Evolutionary conservation across 2,888 invertebrate genomes (phyloP).

Genomic region (Fragum fragum): DNA sequence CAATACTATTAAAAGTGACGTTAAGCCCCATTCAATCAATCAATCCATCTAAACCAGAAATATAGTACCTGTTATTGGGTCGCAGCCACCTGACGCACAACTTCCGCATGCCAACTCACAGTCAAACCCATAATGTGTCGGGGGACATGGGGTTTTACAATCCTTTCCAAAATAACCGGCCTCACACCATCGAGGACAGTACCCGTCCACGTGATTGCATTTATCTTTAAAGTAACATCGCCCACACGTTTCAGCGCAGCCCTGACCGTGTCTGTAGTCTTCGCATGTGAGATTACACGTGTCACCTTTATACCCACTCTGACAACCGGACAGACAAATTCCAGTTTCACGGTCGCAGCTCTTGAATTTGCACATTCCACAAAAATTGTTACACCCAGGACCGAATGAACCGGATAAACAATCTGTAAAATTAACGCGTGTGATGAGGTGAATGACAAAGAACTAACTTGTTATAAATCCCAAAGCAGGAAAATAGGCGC

Average conservation of each 20-base stretch:
- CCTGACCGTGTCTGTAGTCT: slow-evolving; percentile 12
- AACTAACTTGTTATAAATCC: no score
- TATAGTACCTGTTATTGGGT: slow-evolving; percentile 16
- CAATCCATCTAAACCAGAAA: no score
- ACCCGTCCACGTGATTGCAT: slow-evolving; percentile 43
- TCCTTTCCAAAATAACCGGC: slow-evolving; percentile 42
- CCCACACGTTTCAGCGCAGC: slow-evolving; percentile 1
- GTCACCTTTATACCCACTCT: neutral
- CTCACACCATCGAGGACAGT: slow-evolving; percentile 49
- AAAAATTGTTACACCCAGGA: neutral
- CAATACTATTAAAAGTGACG: no score
- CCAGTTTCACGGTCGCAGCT: neutral
- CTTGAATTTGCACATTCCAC: neutral
- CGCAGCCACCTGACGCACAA: slow-evolving; percentile 8
- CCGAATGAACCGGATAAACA: neutral
- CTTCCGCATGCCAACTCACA: slow-evolving; percentile 12
- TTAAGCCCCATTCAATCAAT: no score
- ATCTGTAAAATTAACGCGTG: neutral
- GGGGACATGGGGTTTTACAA: slow-evolving; percentile 32
- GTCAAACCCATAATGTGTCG: neutral
- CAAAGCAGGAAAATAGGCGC: no score
- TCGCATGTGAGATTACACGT: neutral
- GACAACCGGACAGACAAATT: neutral
- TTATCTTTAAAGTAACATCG: slow-evolving; percentile 10
- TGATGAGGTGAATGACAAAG: no score